Percentiles rank a stretch among this genome's conserved stretches.
These are phyloP conservation scores for Venustoraphidia nigricollis DNA, from an alignment of 2,888 invertebrate genomes.

Conservation along the genomic window DNA sequence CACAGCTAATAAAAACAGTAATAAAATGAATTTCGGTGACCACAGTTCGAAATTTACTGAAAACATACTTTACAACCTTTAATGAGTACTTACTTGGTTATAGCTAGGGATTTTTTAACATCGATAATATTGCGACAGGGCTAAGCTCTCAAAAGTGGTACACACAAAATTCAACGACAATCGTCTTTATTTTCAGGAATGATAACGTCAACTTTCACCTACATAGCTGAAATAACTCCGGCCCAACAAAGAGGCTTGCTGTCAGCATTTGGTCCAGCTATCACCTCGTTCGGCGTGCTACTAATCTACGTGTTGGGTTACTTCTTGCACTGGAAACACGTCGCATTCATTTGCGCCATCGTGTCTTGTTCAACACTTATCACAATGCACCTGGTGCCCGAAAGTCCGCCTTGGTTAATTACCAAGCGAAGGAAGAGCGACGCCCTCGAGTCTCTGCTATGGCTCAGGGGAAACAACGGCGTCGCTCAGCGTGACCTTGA, in stretches of 20 bases:
- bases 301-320: constrained; percentile 52
- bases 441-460: constrained; percentile 43
- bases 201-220: constrained; percentile 52
- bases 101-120: too few relatives aligned
- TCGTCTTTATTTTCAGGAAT: constrained; percentile 34
- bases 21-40: too few relatives aligned
- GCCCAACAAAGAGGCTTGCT: constrained; percentile 51
- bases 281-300: constrained; percentile 57
- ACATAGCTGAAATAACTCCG: constrained; percentile 52
- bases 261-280: constrained; percentile 51
- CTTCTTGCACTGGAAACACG: constrained; percentile 46
- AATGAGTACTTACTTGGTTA: too few relatives aligned
- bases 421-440: constrained; percentile 39
- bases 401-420: constrained; percentile 52
- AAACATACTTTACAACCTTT: too few relatives aligned
- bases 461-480: constrained; percentile 46
- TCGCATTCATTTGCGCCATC: constrained; percentile 46
- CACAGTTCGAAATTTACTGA: too few relatives aligned
- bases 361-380: constrained; percentile 38
- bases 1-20: too few relatives aligned
- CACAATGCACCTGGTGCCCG: constrained; percentile 46
- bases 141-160: too few relatives aligned
- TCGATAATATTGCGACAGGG: too few relatives aligned
- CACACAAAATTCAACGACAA: too few relatives aligned
- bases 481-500: constrained; percentile 46